Evolutionary conservation across 2,113 vertebrate species (phyloP), one percentile per base, ranked within the genome.

Genomic region (Siniperca knerii): DNA sequence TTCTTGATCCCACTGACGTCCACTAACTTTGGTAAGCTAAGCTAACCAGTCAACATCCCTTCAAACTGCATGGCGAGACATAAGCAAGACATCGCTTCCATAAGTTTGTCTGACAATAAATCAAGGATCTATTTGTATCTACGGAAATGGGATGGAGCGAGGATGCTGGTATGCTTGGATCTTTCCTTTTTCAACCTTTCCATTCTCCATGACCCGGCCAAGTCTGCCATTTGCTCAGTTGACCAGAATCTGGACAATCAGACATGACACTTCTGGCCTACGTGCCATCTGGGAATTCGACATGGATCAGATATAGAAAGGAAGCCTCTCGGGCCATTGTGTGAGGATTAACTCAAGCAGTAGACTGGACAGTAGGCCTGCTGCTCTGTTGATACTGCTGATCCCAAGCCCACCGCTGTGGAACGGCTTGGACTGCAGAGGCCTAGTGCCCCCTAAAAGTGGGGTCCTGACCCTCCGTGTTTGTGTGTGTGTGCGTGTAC

Each of bases 371-470:
- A 90, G 83, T 73, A 81, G 90, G 78, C 88, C 89, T 87, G 84
- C 91, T 85, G 90, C 88, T 86, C 78, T 95, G 92, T 93, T 93
- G 88, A 78, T 61, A 70, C 85, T 90, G 90, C 93, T 91, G 90
- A 94, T 92, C 89, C 91, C 70, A 65, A 83, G 82, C 86, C 87
- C 87, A 88, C 91, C 86, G 86, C 89, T 91, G 88, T 80, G 86
- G 79, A 83, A 89, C 83, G 70, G 76, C 77, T 87, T 74, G 79
- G 73, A 70, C 89, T 69, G 78, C 76, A 79, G 84, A 87, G 87
- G 93, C 84, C 87, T 84, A 75, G 77, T 60, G 67, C 66, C 84
- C 87, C 77, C 82, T 85, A 40, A 92, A 88, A 89, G 86, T 84
- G 90, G 89, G 87, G 89, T 87, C 84, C 79, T 88, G 87, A 91